phyloP scores from a whole-genome alignment of 2,797 vertebrate genomes.

The Australoheros facetus region DNA sequence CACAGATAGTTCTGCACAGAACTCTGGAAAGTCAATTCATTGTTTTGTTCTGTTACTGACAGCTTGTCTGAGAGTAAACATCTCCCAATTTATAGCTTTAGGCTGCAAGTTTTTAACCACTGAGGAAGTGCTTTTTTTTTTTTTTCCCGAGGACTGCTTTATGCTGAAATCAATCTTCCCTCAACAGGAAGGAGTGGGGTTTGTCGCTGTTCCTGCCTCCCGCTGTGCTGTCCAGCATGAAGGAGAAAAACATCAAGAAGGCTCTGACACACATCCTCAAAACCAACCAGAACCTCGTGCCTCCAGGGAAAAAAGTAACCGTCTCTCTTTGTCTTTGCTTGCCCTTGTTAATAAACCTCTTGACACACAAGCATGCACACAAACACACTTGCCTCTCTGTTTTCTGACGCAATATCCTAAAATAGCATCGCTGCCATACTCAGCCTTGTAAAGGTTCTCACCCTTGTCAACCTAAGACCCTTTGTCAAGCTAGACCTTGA shows the following conservation, averaged over 20 bases:
- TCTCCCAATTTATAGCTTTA: neutral
- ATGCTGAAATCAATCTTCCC: conserved; percentile 28
- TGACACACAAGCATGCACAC: conserved; percentile 25
- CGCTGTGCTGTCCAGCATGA: conserved; percentile 96
- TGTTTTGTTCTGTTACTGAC: neutral
- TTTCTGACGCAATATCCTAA: conserved; percentile 55
- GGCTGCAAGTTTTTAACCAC: neutral
- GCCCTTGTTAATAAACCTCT: conserved; percentile 58
- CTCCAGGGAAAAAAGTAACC: conserved; percentile 96
- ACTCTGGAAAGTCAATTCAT: neutral
- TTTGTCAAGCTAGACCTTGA: conserved; percentile 31
- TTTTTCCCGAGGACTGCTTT: neutral
- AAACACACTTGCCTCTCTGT: neutral
- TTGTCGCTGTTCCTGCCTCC: conserved; percentile 95
- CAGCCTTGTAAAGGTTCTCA: conserved; percentile 63
- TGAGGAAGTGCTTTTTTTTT: neutral
- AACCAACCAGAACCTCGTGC: conserved; percentile 98
- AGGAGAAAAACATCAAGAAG: conserved; percentile 99
- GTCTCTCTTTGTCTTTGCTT: conserved; percentile 41
- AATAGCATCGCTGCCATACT: conserved; percentile 58
- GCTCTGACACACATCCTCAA: conserved; percentile 98
- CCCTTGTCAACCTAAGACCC: conserved; percentile 63
- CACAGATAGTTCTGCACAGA: neutral
- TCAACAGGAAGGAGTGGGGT: conserved; percentile 96
- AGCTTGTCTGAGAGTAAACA: neutral